Base-by-base conservation (phyloP, 64 coral and sea anemone genomes). In the Dendrophyllia cribrosa region DNA sequence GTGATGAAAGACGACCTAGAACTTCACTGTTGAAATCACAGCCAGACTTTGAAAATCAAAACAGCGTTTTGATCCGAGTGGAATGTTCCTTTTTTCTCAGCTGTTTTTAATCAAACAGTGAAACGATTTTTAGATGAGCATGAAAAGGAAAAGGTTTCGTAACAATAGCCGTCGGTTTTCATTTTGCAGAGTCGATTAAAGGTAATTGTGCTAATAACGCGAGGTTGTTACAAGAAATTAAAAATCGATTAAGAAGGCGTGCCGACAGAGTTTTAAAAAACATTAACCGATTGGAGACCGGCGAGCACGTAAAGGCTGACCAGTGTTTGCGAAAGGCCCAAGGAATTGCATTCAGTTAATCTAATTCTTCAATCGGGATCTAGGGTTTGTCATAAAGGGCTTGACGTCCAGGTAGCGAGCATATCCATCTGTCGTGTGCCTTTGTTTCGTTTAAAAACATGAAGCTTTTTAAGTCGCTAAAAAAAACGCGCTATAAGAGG, bases 191-290 rank as follows among this genome's bases (percentile, higher is more conserved):
- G 20, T 82, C 58, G 78, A 82, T 82, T 82, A 64, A 44, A 45
- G 58, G 14, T 82, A 82, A 82, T 82, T 82, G 62, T 84, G 26
- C 17, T 15, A 59, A 59, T 79, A 79, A 79, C 55, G 66, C 66
- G 3, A 15, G 80, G 60, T 84, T 84, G 62, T 84, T 67, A 68
- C 43, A 47, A 25, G 60, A 65, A 84, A 84, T 84, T 84, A 84
- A 84, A 84, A 84, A 66, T 49, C 80, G 59, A 84, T 84, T 68
- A 84, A 26, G 15, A 68, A 84, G 80, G 62, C 80, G 80, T 84
- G 80, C 80, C 80, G 47, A 46, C 78, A 47, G 43, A 83, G 80
- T 66, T 84, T 84, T 84, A 67, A 84, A 84, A 84, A 84, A 84
- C 62, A 84, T 84, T 61, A 68, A 3, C 8, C 17, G 72, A 5